Conservation (phyloP, 2,113 vertebrate genomes). For the Microcebus jonahi region DNA sequence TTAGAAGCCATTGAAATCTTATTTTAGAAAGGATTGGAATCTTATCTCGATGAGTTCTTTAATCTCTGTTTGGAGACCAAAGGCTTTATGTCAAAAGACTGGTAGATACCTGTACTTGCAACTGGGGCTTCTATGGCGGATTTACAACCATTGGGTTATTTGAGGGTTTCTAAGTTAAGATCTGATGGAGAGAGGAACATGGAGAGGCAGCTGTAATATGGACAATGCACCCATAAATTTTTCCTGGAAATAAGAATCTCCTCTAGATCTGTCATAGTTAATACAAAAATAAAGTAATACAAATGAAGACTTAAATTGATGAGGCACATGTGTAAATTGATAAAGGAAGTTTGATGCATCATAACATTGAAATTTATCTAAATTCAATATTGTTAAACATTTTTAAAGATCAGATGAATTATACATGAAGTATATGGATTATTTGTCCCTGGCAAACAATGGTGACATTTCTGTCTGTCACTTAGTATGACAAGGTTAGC, state of each 20-base stretch:
- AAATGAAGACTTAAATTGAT: constrained; percentile 80
- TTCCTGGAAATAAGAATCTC: constrained; percentile 51
- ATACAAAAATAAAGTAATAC: constrained; percentile 61
- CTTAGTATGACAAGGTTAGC: constrained; percentile 88
- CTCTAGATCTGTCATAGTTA: constrained; percentile 65
- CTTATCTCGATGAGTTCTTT: constrained; percentile 43
- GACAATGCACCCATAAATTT: neutral
- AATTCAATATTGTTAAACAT: constrained; percentile 89
- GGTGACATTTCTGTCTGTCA: constrained; percentile 90
- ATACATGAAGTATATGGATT: constrained; percentile 90
- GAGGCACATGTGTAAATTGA: constrained; percentile 81
- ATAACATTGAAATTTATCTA: constrained; percentile 86
- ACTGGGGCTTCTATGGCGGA: neutral
- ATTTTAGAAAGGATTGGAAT: constrained; percentile 62
- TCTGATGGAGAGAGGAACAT: neutral
- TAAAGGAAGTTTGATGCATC: constrained; percentile 81
- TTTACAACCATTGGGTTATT: constrained; percentile 27
- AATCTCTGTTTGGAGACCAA: constrained; percentile 31
- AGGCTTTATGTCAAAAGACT: neutral
- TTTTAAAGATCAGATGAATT: constrained; percentile 91
- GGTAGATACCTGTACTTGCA: neutral
- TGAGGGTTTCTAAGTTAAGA: constrained; percentile 47
- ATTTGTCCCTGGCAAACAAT: constrained; percentile 89
- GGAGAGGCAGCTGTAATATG: neutral
- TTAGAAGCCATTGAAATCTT: constrained; percentile 63